Evolutionary conservation across 2,113 vertebrate genomes (phyloP), one percentile per base, ranked within the genome.

Genomic region (Porphyrio hochstetteri): DNA sequence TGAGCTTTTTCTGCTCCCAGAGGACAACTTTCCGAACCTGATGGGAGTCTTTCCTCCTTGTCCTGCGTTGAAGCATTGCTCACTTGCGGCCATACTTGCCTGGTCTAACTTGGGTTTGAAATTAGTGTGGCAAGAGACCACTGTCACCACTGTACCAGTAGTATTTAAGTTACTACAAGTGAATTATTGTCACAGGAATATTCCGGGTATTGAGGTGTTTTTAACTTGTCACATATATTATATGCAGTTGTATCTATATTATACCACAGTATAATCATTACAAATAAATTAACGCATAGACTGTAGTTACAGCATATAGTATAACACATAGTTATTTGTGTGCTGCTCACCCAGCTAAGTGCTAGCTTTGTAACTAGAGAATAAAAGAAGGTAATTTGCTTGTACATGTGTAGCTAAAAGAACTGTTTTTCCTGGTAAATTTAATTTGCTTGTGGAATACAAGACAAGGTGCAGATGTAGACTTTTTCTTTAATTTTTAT

Each of bases 61-160:
- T 81, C 46, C 68, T 2, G 0, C 40, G 9, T 40, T 0, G 1
- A 87, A 38, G n/a, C 72, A 11, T 63, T 69, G 31, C 52, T 93
- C 21, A 31, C n/a, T 42, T 16, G 4, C 23, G 14, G 50, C 4
- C 2, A 9, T 33, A 24, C 24, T 42, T 48, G n/a, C 3, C 63
- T 74, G 52, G 9, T 61, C 40, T 57, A 53, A 59, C 12, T 46
- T 2, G 1, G 18, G 11, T 48, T 67, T 83, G 59, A 74, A 86
- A n/a, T 76, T 1, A 13, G 7, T 10, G 10, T 65, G 40, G 35
- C 46, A 40, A 59, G 20, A 76, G 63, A 10, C 12, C 25, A 21
- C 65, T 17, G 10, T 91, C 24, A 28, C 8, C 0, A 0, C 57
- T 4, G 0, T 59, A 27, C 15, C 33, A 9, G 40, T 42, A 67